Conservation (phyloP, 2,888 invertebrate species). For the Lasioglossum villosulum region DNA sequence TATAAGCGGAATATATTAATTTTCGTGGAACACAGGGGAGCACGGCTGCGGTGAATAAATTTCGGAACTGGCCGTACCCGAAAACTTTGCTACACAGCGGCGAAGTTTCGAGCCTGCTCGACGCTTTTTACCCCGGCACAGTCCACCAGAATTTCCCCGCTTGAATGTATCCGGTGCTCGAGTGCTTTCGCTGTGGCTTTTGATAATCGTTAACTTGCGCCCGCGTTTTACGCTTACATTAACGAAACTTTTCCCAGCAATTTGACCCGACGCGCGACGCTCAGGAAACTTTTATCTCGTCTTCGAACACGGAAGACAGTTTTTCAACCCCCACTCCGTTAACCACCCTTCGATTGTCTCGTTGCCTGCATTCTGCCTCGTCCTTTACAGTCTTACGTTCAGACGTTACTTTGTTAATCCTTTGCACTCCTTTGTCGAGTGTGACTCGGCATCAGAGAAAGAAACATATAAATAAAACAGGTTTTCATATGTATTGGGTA, state of each 20-base stretch:
- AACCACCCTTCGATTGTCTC: background rate
- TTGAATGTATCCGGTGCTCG: conserved; percentile 20
- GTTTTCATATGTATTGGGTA: too few relatives aligned
- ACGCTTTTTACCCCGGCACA: conserved; percentile 38
- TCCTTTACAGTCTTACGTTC: background rate
- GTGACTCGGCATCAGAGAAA: too few relatives aligned
- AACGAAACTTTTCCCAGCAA: conserved; percentile 12
- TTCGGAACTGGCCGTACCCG: conserved; percentile 56
- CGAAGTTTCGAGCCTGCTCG: conserved; percentile 59
- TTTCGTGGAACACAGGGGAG: conserved; percentile 44
- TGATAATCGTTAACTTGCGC: conserved; percentile 39
- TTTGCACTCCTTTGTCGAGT: too few relatives aligned
- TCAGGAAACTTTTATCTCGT: conserved; percentile 15
- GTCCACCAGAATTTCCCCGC: conserved; percentile 21
- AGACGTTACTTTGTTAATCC: too few relatives aligned
- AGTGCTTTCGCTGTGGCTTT: conserved; percentile 15
- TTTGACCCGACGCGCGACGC: background rate
- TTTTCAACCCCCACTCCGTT: background rate
- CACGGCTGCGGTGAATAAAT: conserved; percentile 64
- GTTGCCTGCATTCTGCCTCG: background rate
- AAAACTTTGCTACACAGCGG: conserved; percentile 56
- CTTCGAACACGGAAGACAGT: background rate
- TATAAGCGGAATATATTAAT: conserved; percentile 71
- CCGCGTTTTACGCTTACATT: conserved; percentile 9
- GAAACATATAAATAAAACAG: too few relatives aligned